Evolutionary conservation across 30 jellyfish, hydroid and myxozoan genomes (phyloP).

Genomic region (Pseudorhiza aurosa): DNA sequence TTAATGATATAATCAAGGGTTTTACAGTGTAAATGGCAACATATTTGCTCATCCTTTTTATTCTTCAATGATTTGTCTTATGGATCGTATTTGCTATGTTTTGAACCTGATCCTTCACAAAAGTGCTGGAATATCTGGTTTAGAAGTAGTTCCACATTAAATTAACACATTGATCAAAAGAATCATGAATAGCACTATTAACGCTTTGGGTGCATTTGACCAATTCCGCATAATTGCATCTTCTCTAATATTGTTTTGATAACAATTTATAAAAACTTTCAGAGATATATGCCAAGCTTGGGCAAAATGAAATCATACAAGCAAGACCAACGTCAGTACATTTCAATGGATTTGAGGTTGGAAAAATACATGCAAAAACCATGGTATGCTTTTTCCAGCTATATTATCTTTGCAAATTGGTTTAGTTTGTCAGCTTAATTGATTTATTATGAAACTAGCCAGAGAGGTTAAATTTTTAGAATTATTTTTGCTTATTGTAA

Average conservation of each 20-base stretch:
- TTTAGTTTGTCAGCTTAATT: too few relatives aligned
- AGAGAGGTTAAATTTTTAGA: too few relatives aligned
- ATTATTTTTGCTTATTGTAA: too few relatives aligned
- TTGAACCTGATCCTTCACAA: neutral
- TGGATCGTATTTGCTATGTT: too few relatives aligned
- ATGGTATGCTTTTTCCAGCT: slow-evolving; percentile 33
- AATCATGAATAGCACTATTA: neutral
- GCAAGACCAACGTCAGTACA: slow-evolving; percentile 74
- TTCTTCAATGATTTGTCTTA: too few relatives aligned
- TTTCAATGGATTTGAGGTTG: slow-evolving; percentile 72
- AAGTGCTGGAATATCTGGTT: neutral
- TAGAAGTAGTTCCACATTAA: neutral
- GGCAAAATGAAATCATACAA: slow-evolving; percentile 70
- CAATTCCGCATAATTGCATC: neutral
- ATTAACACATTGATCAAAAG: neutral
- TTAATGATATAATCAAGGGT: too few relatives aligned
- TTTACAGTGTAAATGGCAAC: too few relatives aligned
- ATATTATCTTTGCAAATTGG: too few relatives aligned
- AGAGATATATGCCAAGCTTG: slow-evolving; percentile 83
- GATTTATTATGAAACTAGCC: too few relatives aligned
- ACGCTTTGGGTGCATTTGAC: neutral
- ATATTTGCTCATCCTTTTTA: too few relatives aligned
- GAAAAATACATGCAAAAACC: slow-evolving; percentile 48
- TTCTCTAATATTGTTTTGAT: neutral
- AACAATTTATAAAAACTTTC: neutral